Base-by-base conservation (phyloP, 1,140 invertebrate genomes). In the Camponotus vicinus region DNA sequence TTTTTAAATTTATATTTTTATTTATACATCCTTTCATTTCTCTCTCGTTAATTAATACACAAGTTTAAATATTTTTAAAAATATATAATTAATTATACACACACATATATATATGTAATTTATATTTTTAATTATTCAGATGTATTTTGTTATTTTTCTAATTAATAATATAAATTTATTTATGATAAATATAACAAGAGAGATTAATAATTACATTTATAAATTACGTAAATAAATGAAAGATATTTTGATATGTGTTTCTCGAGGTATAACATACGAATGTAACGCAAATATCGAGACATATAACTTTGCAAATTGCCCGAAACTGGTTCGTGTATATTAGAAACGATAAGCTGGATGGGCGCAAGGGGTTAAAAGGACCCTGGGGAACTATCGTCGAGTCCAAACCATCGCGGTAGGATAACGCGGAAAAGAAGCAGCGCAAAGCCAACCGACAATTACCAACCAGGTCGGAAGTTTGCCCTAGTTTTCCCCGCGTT, bases 401-500 rank as follows among this genome's bases (percentile, higher is more conserved):
- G 49, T 88, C 34, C 13, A 55, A 86, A 40, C 21, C 21, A 11
- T 21, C 27, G 32, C 21, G 21, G 32, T 40, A 21, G 57, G 63
- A 71, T 52, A 84, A 70, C 55, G 37, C 42, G 32, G n/a, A 76
- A 86, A 82, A 86, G 69, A 75, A 64, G 15, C 52, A n/a, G 21
- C n/a, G 73, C 13, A 73, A 69, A 88, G 32, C 67, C 49, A 59
- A 15, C 55, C 55, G 69, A 70, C 88, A 86, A 88, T 89, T 88
- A 86, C 70, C 45, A 73, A 49, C 55, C 69, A 34, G n/a, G 67
- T 80, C 40, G 55, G 87, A 73, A 88, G 52, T 88, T 89, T 55
- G 83, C 27, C 76, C 76, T 49, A 89, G 76, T 89, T 89, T 88
- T 66, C 71, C 37, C 8, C 32, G 37, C 55, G 69, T 77, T 88